Evolutionary conservation across 2,797 vertebrate genomes (phyloP).

Genomic region (Anguilla marmorata): DNA sequence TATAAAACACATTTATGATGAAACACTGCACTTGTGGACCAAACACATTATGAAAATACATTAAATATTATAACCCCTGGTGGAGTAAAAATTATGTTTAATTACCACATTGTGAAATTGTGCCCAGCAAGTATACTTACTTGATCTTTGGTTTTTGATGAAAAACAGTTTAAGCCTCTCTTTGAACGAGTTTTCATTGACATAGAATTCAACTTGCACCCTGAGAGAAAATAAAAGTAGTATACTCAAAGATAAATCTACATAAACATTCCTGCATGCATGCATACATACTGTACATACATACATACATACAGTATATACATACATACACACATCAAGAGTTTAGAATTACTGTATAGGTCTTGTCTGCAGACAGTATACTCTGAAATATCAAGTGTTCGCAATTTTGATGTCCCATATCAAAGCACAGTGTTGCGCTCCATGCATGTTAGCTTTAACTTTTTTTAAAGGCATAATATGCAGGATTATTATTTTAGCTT

Average conservation of each 20-base stretch:
- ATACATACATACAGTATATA: not conserved
- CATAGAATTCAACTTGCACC: constrained; percentile 82
- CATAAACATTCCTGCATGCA: not conserved
- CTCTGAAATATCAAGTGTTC: too few species aligned
- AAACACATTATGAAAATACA: not conserved
- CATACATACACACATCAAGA: not conserved
- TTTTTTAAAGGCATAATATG: too few species aligned
- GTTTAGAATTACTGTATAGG: not conserved
- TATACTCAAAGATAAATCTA: not conserved
- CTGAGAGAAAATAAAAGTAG: constrained; percentile 58
- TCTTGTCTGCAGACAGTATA: not conserved
- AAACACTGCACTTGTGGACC: not conserved
- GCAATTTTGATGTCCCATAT: too few species aligned
- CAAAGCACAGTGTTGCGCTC: too few species aligned
- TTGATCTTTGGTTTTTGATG: constrained; percentile 86
- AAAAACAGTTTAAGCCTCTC: constrained; percentile 81
- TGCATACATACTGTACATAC: not conserved
- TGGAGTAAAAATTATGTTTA: not conserved
- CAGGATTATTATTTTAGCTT: too few species aligned
- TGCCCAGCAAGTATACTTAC: constrained; percentile 62
- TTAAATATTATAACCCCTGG: not conserved
- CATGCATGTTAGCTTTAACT: too few species aligned
- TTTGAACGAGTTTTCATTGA: constrained; percentile 82
- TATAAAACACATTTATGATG: not conserved
- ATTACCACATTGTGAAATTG: not conserved